Evolutionary conservation across 2,113 vertebrate genomes (phyloP), one percentile per base, ranked within the genome.

Genomic region (Onychorhynchus coronatus): DNA sequence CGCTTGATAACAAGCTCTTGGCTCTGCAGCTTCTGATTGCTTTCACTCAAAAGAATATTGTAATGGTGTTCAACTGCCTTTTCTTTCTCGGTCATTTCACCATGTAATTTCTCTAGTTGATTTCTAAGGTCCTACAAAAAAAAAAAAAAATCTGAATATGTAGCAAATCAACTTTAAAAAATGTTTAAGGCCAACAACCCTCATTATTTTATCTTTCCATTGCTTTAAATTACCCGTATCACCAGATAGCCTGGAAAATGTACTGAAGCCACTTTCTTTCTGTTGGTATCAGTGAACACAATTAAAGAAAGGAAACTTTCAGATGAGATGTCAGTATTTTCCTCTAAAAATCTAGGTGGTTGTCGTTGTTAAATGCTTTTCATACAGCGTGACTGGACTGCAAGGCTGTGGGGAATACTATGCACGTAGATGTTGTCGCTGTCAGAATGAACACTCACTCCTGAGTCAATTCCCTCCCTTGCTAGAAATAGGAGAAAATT

Each of bases 101-200:
- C 97, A 3, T 96, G 98, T 92, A 99, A 97, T 97, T 99, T 99
- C 97, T 99, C 99, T 31, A 99, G 96, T 90, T 99, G 99, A 97
- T 99, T 99, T 96, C 98, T 98, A 71, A 99, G 98, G 94, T 99
- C 99, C 99, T 98, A 93, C 24, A 41, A 72, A 73, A 74, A 59
- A 94, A 63, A 63, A 41, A 61, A 8, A 71, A 23, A 94, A 96
- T 91, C 46, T 22, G 72, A 90, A 80, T 76, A 77, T 77, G 79
- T 59, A 85, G 31, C 49, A 91, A 95, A 91, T 77, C 62, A 77
- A 85, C 31, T 89, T 95, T 15, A 53, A 52, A 56, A 92, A 88
- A 91, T 73, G 52, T 67, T 88, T 87, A 52, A 78, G 85, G 62
- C 46, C 67, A 70, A 88, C n/a, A 93, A 80, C 31, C 35, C 58